A percentile compares a stretch with the other conserved stretches of the same genome.
These are phyloP conservation scores for Pheosia gnoma DNA, from an alignment of 2,888 invertebrate genomes.

Conservation along the genomic window DNA sequence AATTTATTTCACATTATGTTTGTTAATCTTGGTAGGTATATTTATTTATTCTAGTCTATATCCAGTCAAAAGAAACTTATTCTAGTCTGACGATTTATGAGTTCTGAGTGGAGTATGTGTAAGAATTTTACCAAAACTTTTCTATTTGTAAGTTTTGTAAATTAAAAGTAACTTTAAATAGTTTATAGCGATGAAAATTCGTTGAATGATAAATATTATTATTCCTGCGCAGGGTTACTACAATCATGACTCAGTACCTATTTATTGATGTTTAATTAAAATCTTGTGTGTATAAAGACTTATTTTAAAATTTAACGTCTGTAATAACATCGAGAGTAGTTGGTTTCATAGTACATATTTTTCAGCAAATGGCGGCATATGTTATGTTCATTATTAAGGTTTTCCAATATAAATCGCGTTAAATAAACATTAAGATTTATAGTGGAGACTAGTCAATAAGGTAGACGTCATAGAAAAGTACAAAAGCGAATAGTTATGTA, in stretches of 20 bases:
- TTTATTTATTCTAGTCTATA: slow-evolving; percentile 58
- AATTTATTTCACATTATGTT: slow-evolving; percentile 51
- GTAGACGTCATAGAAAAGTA: slow-evolving; percentile 65
- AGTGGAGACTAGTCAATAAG: slow-evolving; percentile 53
- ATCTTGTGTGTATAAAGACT: slow-evolving; percentile 38
- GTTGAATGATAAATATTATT: slow-evolving; percentile 42
- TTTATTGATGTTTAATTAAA: slow-evolving; percentile 48
- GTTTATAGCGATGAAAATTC: slow-evolving; percentile 50
- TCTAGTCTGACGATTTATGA: slow-evolving; percentile 47
- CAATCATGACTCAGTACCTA: slow-evolving; percentile 35
- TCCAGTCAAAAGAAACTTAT: slow-evolving; percentile 47
- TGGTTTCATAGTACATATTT: slow-evolving; percentile 24
- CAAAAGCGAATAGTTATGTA: slow-evolving; percentile 50
- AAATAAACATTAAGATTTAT: slow-evolving; percentile 36
- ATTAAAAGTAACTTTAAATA: slow-evolving; percentile 48
- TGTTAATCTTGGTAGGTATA: slow-evolving; percentile 45
- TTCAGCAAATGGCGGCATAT: slow-evolving; percentile 21
- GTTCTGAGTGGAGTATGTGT: slow-evolving; percentile 32
- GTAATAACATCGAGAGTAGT: slow-evolving; percentile 33
- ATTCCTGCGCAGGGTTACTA: slow-evolving; percentile 56
- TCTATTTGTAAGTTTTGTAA: slow-evolving; percentile 54
- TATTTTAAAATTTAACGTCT: slow-evolving; percentile 37
- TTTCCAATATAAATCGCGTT: slow-evolving; percentile 29
- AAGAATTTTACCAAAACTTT: slow-evolving; percentile 37
- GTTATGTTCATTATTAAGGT: slow-evolving; percentile 16